These are phyloP conservation scores for Crioceris asparagi DNA, from an alignment of 2,888 invertebrate species.

Conservation along the genomic window DNA sequence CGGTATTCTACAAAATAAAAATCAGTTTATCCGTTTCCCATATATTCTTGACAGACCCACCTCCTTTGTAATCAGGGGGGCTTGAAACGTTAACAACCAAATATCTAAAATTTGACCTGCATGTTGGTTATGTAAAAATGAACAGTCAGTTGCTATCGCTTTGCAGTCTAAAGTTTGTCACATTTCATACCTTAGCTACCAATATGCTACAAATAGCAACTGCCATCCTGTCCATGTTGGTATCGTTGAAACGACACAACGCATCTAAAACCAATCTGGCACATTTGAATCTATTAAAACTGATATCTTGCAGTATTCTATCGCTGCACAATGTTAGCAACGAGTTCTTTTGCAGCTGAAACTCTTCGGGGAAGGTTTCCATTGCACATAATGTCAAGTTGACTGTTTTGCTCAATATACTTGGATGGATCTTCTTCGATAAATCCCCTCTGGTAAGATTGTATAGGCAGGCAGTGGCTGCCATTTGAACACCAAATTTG, in stretches of 20 bases:
- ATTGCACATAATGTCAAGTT: slow-evolving; percentile 55
- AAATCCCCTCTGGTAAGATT: slow-evolving; percentile 58
- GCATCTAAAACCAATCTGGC: slow-evolving; percentile 61
- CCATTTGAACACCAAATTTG: slow-evolving; percentile 58
- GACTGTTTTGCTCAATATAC: slow-evolving; percentile 49
- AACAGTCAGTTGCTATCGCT: too few relatives aligned
- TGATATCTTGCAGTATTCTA: slow-evolving; percentile 60
- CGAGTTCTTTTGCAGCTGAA: slow-evolving; percentile 62
- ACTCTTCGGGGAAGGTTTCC: slow-evolving; percentile 55
- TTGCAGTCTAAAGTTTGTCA: too few relatives aligned
- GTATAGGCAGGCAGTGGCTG: slow-evolving; percentile 64
- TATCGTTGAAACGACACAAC: slow-evolving; percentile 55
- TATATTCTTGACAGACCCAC: too few relatives aligned
- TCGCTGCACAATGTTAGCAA: slow-evolving; percentile 65
- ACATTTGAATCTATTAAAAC: slow-evolving; percentile 48
- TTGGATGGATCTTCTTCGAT: slow-evolving; percentile 52
- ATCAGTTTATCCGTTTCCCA: too few relatives aligned
- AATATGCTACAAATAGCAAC: slow-evolving; percentile 71
- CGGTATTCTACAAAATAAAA: too few relatives aligned
- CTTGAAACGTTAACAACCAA: too few relatives aligned
- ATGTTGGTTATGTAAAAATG: too few relatives aligned
- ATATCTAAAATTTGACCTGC: too few relatives aligned
- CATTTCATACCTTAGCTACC: slow-evolving; percentile 39
- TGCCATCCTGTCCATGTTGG: slow-evolving; percentile 63
- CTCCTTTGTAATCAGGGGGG: too few relatives aligned